Base-by-base conservation (phyloP, 2,888 invertebrate genomes). In the Dexiosoma caninum region DNA sequence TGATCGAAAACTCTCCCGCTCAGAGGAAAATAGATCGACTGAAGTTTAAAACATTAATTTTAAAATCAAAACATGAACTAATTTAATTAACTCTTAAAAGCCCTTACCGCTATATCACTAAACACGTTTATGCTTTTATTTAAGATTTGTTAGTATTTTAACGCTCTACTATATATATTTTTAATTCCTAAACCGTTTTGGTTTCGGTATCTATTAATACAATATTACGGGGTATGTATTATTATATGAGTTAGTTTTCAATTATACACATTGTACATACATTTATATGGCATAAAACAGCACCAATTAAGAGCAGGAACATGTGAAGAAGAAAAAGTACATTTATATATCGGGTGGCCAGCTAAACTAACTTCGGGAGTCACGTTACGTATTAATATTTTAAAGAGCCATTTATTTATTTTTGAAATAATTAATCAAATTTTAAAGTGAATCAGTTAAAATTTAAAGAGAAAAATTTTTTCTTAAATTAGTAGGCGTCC, bases 1-100 rank as follows among this genome's bases (percentile, higher is more conserved):
- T 75, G 92, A 92, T 85, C 90, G 92, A 71, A 92, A 92, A 86
- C 88, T 91, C 67, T 92, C 92, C 21, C 91, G 92, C 76, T 91
- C 91, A n/a, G 92, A 92, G 82, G 92, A 92, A 80, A 89, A 85
- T 77, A 88, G 87, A 46, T 90, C 90, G 76, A 90, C 90, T 59
- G 90, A 90, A 85, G 90, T 90, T 84, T 90, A 87, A 67, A 53
- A 49, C 16, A 35, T 23, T 14, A 1, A 49, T 37, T 64, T 37
- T 2, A 14, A 49, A 49, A 37, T 35, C 16, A 59, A 23, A 35
- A 62, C 19, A 46, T 46, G n/a, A 35, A 49, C 1, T 10, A 23
- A 42, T 23, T 51, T 64, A 23, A 51, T 14, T 44, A 1, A 12
- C 42, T 16, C 12, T 21, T 23, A 49, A 46, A 64, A 64, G 10